phyloP scores from a whole-genome alignment of 2,113 vertebrate genomes.

The Microcebus murinus region DNA sequence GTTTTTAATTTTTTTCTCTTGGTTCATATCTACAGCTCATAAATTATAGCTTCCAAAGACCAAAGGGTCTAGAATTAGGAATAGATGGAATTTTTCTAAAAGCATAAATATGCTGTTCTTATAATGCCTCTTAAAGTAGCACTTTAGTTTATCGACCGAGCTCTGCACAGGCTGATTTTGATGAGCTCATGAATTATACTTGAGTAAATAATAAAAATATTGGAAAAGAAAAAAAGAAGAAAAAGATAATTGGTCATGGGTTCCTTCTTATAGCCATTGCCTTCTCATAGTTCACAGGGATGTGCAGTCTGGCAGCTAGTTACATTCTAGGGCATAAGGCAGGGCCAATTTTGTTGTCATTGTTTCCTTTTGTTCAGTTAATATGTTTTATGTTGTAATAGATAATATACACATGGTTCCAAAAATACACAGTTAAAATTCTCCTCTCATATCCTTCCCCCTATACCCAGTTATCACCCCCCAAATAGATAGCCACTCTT shows the following conservation, averaged over 20 bases:
- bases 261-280: neutral
- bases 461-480: neutral
- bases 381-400: neutral
- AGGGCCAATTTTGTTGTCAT: neutral
- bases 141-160: neutral
- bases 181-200: conserved; percentile 7
- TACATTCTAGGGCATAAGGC: neutral
- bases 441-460: neutral
- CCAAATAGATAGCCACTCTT: neutral
- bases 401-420: neutral
- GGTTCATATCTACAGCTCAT: neutral
- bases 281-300: neutral
- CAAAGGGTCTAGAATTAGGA: neutral
- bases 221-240: neutral
- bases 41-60: neutral
- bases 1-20: neutral
- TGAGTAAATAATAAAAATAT: conserved; percentile 31
- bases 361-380: neutral
- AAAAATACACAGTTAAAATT: neutral
- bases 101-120: neutral
- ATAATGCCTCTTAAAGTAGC: neutral
- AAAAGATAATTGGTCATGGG: neutral
- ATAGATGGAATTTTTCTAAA: conserved; percentile 18
- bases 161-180: neutral
- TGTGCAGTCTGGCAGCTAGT: neutral